A percentile compares a stretch with the other conserved stretches of the same genome.
These are phyloP conservation scores for Cinara cedri DNA, from an alignment of 2,888 invertebrate genomes.

Conservation along the genomic window DNA sequence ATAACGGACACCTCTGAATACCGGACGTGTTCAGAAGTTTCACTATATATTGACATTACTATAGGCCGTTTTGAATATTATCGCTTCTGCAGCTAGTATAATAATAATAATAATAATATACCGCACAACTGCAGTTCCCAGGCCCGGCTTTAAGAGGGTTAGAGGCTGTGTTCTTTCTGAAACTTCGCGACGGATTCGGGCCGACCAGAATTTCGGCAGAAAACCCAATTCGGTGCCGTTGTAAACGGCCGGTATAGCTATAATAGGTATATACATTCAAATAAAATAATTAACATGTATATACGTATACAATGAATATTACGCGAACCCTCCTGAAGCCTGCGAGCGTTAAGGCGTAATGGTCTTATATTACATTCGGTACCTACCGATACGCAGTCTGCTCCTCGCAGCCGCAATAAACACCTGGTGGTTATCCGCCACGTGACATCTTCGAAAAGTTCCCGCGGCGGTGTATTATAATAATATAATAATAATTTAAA, in stretches of 20 bases:
- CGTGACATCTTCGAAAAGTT: background rate
- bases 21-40: too few relatives aligned
- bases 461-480: slow-evolving; percentile 1
- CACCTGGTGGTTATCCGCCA: slow-evolving; percentile 4
- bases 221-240: slow-evolving; percentile 30
- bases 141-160: too few relatives aligned
- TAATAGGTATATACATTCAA: slow-evolving; percentile 27
- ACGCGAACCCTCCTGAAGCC: background rate
- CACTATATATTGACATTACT: too few relatives aligned
- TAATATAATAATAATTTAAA: background rate
- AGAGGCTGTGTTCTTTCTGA: too few relatives aligned
- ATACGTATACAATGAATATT: too few relatives aligned
- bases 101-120: background rate
- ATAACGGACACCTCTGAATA: too few relatives aligned
- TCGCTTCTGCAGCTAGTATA: too few relatives aligned
- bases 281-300: slow-evolving; percentile 36
- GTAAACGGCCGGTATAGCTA: too few relatives aligned
- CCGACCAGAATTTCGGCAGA: background rate
- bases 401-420: background rate
- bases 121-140: background rate
- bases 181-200: background rate
- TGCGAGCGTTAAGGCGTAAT: too few relatives aligned
- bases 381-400: background rate
- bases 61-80: too few relatives aligned
- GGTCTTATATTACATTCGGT: too few relatives aligned